These are phyloP conservation scores for Salvelinus namaycush DNA, from an alignment of 2,113 vertebrate genomes.

Conservation along the genomic window DNA sequence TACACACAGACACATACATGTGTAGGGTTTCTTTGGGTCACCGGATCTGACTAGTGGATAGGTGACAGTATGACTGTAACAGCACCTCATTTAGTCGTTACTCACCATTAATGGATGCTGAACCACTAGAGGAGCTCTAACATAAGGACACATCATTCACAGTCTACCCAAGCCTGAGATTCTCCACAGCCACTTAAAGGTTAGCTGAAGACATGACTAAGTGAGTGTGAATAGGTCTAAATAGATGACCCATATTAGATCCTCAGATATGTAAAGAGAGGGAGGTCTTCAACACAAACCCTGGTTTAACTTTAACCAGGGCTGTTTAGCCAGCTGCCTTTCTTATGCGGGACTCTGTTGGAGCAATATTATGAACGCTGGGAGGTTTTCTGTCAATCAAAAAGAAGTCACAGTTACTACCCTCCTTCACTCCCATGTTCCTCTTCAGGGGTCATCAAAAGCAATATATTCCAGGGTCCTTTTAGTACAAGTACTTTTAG, in stretches of 20 bases:
- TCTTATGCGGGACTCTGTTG: constrained; percentile 56
- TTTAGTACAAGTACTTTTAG: too few relatives aligned
- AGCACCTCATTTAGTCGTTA: constrained; percentile 5
- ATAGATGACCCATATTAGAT: constrained; percentile 11
- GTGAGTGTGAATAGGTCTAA: constrained; percentile 28
- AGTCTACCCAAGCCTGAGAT: constrained; percentile 22
- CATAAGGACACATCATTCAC: constrained; percentile 19
- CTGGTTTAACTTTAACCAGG: constrained; percentile 62
- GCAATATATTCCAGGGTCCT: constrained; percentile 34
- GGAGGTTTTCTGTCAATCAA: constrained; percentile 68
- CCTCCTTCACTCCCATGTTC: constrained; percentile 56
- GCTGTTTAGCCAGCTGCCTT: constrained; percentile 51
- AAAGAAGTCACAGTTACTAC: constrained; percentile 77
- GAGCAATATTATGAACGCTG: constrained; percentile 69
- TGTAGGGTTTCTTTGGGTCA: background rate
- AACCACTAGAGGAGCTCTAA: background rate
- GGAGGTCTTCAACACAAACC: constrained; percentile 35
- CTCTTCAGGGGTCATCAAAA: constrained; percentile 45
- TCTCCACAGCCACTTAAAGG: constrained; percentile 24
- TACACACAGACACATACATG: background rate
- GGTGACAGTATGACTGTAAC: background rate
- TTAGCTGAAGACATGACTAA: constrained; percentile 7
- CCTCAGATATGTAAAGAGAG: constrained; percentile 25
- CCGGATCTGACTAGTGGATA: too few relatives aligned
- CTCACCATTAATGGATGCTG: constrained; percentile 11